Evolutionary conservation across 2,797 vertebrate genomes (phyloP), one percentile per base, ranked within the genome.

Genomic region (Spondyliosoma cantharus): DNA sequence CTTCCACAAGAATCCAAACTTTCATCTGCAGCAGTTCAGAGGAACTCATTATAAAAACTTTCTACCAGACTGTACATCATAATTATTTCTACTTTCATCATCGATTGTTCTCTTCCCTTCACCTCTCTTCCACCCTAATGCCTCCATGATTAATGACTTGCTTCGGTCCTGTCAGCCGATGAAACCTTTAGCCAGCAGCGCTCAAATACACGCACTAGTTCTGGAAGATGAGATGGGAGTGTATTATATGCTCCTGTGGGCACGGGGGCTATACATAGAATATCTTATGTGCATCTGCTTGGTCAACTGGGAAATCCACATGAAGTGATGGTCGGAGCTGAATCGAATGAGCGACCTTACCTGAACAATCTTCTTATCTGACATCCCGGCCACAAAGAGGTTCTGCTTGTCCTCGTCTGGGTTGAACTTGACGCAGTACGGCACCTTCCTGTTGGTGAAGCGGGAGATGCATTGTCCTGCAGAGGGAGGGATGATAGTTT

Each of bases 351-450:
- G 5, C 27, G 24, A 7, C 76, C 70, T 90, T 93, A 99, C 98
- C 94, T 99, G 98, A 24, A 99, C 97, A 54, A 99, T 99, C 94
- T 99, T 99, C 88, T 99, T 99, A 94, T 99, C 98, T 0, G 98
- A 99, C 98, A 99, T 99, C 43, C 98, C 98, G 27, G 98, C 98
- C 79, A 99, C 98, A 85, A 99, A 97, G 43, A 99, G 96, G 89
- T 92, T 97, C 88, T 99, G 98, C 77, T 99, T 99, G 84, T 99
- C 98, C 93, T 98, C 97, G 5, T 99, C 98, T 9, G 98, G 98
- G 92, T 99, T 99, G 93, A 99, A 99, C 90, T 99, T 99, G 76
- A 99, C 97, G 86, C 98, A 99, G 71, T 99, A 99, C 2, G 98
- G 98, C 57, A 99, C 97, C 91, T 99, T 99, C 82, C 97, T 93